Evolutionary conservation across 2,888 invertebrate species (phyloP), one percentile per base, ranked within the genome.

Genomic region (Bugulina stolonifera): DNA sequence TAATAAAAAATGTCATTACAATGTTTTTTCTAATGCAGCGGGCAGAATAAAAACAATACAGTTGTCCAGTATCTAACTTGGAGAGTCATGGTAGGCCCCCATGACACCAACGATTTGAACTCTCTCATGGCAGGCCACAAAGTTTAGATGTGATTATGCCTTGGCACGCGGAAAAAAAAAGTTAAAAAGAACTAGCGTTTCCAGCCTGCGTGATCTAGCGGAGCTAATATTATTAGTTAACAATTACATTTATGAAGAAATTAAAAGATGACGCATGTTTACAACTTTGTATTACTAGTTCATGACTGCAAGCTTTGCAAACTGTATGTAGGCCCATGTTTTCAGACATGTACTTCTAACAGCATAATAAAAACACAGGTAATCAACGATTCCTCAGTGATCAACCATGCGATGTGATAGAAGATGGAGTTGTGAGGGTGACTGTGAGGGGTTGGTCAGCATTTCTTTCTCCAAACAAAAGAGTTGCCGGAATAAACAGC

Each of bases 11-110:
- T n/a, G n/a, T n/a, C n/a, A n/a, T n/a, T n/a, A n/a, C n/a, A 43
- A 5, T 43, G 43, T 43, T 43, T 43, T 43, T 43, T n/a, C n/a
- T n/a, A n/a, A n/a, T 52, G 52, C 55, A 43, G 70, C 18, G 76
- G 77, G 5, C 77, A 77, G 35, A 77, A 77, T 55, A 77, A 77
- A 35, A 77, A 77, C 70, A 73, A 73, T 32, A 14, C 5, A 5
- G 72, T 77, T 18, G 29, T 76, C 18, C 73, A 71, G 72, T 75
- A 75, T 35, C 57, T 73, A n/a, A 64, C 69, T 69, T 76, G 75
- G 76, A 35, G 73, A 35, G 69, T 73, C 35, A 22, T 71, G n/a
- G 71, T 69, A 70, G 73, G 74, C 3, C 10, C 10, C 3, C 5
- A 5, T 23, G 5, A 5, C 5, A 43, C 10, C 3, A 55, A 14